phyloP scores from a whole-genome alignment of 2,113 vertebrate species.

The Tragelaphus buxtoni region DNA sequence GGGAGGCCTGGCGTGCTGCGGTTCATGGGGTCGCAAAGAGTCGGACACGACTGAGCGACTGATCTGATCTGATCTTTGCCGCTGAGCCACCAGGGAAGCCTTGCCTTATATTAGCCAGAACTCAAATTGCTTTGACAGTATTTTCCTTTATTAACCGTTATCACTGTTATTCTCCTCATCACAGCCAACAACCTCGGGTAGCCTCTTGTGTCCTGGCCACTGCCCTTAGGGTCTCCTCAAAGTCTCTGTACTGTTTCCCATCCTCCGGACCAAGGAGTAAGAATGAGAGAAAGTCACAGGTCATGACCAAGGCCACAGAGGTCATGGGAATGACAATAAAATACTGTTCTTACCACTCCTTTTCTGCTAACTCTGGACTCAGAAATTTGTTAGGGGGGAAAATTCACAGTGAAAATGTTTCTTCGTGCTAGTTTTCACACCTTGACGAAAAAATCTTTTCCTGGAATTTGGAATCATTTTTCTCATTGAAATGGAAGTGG shows the following conservation, averaged over 20 bases:
- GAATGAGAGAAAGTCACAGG: not conserved
- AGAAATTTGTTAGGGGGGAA: not conserved
- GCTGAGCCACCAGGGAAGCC: not conserved
- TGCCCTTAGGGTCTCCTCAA: not conserved
- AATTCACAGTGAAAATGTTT: not conserved
- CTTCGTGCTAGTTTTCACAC: not conserved
- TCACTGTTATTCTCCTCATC: not conserved
- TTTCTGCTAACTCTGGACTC: not conserved
- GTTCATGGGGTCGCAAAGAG: no score
- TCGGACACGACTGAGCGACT: no score
- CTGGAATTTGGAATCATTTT: not conserved
- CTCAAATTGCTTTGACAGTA: not conserved
- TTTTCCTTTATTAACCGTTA: not conserved
- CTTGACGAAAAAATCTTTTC: not conserved
- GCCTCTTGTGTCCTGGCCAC: not conserved
- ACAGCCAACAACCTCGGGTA: not conserved
- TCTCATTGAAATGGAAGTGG: not conserved
- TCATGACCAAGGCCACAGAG: not conserved
- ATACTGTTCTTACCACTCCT: not conserved
- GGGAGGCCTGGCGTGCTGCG: no score
- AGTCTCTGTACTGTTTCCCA: not conserved
- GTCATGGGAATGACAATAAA: not conserved
- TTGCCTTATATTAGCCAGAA: not conserved
- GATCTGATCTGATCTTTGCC: no score
- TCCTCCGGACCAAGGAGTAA: not conserved